These are phyloP conservation scores for Calidris pygmaea DNA, from an alignment of 2,113 vertebrate species.

Conservation along the genomic window DNA sequence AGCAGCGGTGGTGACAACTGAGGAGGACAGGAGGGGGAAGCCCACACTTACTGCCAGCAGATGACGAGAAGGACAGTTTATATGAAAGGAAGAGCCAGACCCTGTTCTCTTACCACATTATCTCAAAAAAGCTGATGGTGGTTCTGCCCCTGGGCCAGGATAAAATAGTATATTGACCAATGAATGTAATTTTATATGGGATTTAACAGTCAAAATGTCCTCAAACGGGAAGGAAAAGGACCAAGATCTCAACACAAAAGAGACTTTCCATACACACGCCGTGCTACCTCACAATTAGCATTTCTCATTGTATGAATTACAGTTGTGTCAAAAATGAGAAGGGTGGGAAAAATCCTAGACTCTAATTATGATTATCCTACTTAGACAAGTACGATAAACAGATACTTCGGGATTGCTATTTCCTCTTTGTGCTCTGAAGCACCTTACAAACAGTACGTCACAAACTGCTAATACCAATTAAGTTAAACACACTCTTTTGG, in stretches of 20 bases:
- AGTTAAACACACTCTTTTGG: not conserved
- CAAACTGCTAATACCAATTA: not conserved
- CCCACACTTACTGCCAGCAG: not conserved
- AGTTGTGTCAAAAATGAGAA: not conserved
- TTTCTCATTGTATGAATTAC: not conserved
- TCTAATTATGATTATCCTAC: not conserved
- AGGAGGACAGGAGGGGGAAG: not conserved
- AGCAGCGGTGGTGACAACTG: not conserved
- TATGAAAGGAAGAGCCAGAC: not conserved
- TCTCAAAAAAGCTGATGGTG: not conserved
- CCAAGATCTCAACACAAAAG: not conserved
- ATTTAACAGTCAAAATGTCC: not conserved
- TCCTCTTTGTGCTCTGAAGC: not conserved
- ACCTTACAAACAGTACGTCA: not conserved
- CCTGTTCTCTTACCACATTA: not conserved
- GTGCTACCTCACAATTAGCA: accelerated
- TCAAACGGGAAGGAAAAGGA: not conserved
- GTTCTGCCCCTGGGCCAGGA: too few relatives aligned
- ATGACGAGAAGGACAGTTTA: too few relatives aligned
- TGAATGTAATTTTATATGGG: not conserved
- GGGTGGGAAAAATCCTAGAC: not conserved
- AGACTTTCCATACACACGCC: too few relatives aligned
- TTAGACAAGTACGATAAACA: not conserved
- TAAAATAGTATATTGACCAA: not conserved
- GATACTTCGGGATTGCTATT: not conserved